A percentile compares a stretch with the other conserved stretches of the same genome.
Evolutionary conservation across 2,888 invertebrate genomes (phyloP).

Genomic region (Tenthredo distinguenda): DNA sequence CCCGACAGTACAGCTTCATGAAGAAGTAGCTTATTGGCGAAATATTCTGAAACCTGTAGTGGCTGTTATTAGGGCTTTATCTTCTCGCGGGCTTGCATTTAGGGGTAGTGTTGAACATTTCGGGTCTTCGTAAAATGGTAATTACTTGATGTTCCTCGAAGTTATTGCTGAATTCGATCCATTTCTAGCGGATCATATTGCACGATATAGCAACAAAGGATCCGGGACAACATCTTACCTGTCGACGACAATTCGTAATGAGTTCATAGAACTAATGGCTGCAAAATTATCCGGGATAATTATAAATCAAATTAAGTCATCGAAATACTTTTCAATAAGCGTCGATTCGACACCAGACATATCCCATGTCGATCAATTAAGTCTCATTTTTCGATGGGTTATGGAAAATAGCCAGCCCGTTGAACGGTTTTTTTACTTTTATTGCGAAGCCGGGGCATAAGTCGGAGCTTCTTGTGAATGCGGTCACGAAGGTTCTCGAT

Average conservation of each 20-base stretch:
- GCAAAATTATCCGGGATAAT: slow-evolving; percentile 54
- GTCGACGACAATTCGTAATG: slow-evolving; percentile 61
- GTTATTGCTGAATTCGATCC: slow-evolving; percentile 37
- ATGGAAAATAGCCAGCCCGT: slow-evolving; percentile 28
- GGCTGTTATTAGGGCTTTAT: slow-evolving; percentile 26
- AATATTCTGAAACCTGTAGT: slow-evolving; percentile 34
- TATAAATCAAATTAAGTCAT: slow-evolving; percentile 34
- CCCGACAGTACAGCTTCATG: slow-evolving; percentile 3
- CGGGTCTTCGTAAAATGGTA: no score
- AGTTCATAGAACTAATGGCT: slow-evolving; percentile 62
- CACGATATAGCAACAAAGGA: slow-evolving; percentile 60
- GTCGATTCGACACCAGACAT: slow-evolving; percentile 54
- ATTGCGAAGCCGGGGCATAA: slow-evolving; percentile 59
- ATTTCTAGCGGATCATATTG: not conserved
- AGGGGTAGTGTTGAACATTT: not conserved
- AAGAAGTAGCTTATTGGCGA: slow-evolving; percentile 3
- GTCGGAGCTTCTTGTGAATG: slow-evolving; percentile 44
- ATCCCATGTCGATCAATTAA: slow-evolving; percentile 51
- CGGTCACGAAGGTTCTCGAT: not conserved
- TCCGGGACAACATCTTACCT: slow-evolving; percentile 60
- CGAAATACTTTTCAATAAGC: slow-evolving; percentile 53
- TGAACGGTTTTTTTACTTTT: slow-evolving; percentile 62
- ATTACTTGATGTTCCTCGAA: not conserved
- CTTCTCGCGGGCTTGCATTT: slow-evolving; percentile 35
- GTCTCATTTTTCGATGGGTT: slow-evolving; percentile 50